Conservation (phyloP, 30 jellyfish, hydroid and myxozoan genomes). For the Mastigias papua region DNA sequence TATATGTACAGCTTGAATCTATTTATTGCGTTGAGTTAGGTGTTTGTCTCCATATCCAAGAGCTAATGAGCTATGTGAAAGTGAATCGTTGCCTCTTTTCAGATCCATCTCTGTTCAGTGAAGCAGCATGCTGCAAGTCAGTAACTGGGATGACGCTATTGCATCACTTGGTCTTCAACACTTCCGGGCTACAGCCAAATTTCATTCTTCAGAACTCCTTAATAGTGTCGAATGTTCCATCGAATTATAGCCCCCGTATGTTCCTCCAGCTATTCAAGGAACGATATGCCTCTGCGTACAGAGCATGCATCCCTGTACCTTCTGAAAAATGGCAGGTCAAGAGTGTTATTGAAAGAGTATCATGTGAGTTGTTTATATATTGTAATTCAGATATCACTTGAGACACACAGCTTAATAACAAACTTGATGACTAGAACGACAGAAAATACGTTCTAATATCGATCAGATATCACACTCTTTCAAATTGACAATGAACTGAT, state of each 20-base stretch:
- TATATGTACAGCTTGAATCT: no score
- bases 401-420: no score
- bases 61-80: no score
- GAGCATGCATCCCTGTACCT: constrained; percentile 93
- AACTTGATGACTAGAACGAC: no score
- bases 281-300: constrained; percentile 92
- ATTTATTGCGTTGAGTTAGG: no score
- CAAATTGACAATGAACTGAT: no score
- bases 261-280: constrained; percentile 88
- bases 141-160: constrained; percentile 88
- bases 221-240: constrained; percentile 84
- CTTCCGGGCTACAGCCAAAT: constrained; percentile 74
- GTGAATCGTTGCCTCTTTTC: no score
- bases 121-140: constrained; percentile 80
- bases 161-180: constrained; percentile 77
- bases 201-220: constrained; percentile 70
- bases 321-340: constrained; percentile 73
- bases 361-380: constrained; percentile 34
- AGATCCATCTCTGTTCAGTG: constrained; percentile 64
- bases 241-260: constrained; percentile 91
- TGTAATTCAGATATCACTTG: no score
- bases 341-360: constrained; percentile 70
- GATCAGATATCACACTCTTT: no score
- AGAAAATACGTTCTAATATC: no score
- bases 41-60: no score